Conservation (phyloP, 2,113 vertebrate genomes). For the Brachyhypopomus gauderio region DNA sequence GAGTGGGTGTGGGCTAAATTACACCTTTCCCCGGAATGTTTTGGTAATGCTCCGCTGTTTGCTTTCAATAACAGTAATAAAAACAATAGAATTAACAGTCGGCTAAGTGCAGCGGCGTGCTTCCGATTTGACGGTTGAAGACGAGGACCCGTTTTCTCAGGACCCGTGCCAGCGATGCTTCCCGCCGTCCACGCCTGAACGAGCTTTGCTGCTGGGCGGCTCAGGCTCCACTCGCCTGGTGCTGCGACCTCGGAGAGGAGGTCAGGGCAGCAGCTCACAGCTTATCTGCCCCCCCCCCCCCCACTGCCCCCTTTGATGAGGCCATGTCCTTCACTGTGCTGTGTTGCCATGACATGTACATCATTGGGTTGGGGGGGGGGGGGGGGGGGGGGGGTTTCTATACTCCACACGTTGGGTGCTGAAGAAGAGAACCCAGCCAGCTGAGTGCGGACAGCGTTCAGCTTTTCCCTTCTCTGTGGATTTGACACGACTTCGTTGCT, state of each 20-base stretch:
- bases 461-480: slow-evolving; percentile 73
- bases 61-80: neutral
- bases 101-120: slow-evolving; percentile 18
- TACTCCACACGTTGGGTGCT: slow-evolving; percentile 69
- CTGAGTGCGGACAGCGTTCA: slow-evolving; percentile 73
- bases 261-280: slow-evolving; percentile 5
- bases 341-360: slow-evolving; percentile 35
- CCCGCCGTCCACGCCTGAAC: slow-evolving; percentile 47
- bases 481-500: slow-evolving; percentile 72
- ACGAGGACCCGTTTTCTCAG: slow-evolving; percentile 37
- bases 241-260: neutral
- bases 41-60: neutral
- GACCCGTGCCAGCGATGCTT: slow-evolving; percentile 38
- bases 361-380: too few relatives aligned
- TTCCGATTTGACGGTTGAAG: slow-evolving; percentile 47
- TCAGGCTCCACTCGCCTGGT: neutral
- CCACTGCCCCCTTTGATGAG: slow-evolving; percentile 5
- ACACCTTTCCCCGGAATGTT: slow-evolving; percentile 27
- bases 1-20: slow-evolving; percentile 3
- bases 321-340: neutral
- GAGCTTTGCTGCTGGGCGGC: slow-evolving; percentile 24
- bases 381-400: slow-evolving; percentile 63
- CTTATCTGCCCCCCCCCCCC: neutral
- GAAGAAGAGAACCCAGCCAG: slow-evolving; percentile 81
- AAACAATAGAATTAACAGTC: slow-evolving; percentile 21